These are phyloP conservation scores for Drosophila kuntzei DNA, from an alignment of 2,888 invertebrate species.

Conservation along the genomic window DNA sequence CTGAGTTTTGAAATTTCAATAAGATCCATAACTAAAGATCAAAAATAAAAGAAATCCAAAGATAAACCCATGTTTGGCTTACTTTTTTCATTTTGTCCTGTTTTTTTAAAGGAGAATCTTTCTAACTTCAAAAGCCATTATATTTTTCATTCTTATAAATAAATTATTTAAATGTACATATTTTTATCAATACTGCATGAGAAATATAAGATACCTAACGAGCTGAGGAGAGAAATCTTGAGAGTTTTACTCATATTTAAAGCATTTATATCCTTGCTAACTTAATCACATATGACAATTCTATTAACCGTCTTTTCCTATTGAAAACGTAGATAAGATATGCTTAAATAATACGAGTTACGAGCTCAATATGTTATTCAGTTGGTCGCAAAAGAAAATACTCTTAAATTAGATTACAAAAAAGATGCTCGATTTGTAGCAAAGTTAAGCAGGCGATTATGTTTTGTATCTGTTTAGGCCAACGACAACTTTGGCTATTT, in stretches of 20 bases:
- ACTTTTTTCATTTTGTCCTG: too few relatives aligned
- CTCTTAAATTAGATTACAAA: constrained; percentile 8
- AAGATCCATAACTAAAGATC: too few relatives aligned
- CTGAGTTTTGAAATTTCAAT: too few relatives aligned
- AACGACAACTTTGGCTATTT: constrained; percentile 41
- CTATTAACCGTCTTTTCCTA: background rate
- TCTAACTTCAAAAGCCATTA: too few relatives aligned
- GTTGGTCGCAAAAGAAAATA: background rate
- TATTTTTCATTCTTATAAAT: too few relatives aligned
- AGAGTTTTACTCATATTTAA: background rate
- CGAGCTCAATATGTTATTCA: constrained; percentile 10
- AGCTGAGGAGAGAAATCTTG: background rate
- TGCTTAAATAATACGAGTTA: background rate
- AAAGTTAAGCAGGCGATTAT: constrained; percentile 18
- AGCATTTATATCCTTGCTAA: background rate
- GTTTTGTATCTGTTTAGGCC: constrained; percentile 15
- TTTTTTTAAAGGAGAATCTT: too few relatives aligned
- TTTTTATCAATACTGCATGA: too few relatives aligned
- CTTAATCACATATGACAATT: constrained; percentile 5
- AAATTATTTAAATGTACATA: too few relatives aligned
- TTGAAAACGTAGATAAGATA: background rate
- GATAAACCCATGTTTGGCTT: too few relatives aligned
- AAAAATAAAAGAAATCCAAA: background rate
- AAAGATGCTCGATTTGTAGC: constrained; percentile 14
- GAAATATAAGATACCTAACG: too few relatives aligned